Evolutionary conservation across 1,140 invertebrate genomes (phyloP).

Genomic region (Aricia agestis): DNA sequence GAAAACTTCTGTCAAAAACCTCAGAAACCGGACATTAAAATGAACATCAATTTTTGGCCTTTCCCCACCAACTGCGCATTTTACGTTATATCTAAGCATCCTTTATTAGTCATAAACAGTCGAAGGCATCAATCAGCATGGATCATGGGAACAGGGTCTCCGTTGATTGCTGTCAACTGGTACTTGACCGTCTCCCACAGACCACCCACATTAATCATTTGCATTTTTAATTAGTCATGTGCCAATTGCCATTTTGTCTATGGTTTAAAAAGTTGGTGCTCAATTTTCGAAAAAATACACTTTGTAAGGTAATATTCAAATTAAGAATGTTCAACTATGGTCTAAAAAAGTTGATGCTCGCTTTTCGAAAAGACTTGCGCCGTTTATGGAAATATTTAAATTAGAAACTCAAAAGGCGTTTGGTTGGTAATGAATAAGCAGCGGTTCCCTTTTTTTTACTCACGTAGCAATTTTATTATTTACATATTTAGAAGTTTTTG

Average conservation of each 20-base stretch:
- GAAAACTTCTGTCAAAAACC: too few relatives aligned
- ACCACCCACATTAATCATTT: conserved; percentile 40
- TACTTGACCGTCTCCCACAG: conserved; percentile 41
- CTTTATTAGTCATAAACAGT: conserved; percentile 10
- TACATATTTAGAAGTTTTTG: too few relatives aligned
- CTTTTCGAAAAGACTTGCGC: too few relatives aligned
- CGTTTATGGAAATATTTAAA: too few relatives aligned
- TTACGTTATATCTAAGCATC: background rate
- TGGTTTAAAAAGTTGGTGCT: background rate
- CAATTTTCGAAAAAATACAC: background rate
- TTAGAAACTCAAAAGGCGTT: too few relatives aligned
- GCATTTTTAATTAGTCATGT: conserved; percentile 12
- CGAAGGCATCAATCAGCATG: conserved; percentile 2
- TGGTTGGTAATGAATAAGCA: too few relatives aligned
- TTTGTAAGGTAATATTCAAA: background rate
- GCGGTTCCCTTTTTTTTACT: too few relatives aligned
- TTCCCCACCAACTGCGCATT: too few relatives aligned
- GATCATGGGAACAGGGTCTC: conserved; percentile 29
- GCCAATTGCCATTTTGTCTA: background rate
- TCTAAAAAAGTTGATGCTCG: too few relatives aligned
- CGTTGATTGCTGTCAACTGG: conserved; percentile 51
- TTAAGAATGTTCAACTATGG: background rate
- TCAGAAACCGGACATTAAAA: too few relatives aligned
- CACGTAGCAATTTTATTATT: too few relatives aligned
- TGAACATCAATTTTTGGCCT: too few relatives aligned